Base-by-base conservation (phyloP, 2,888 invertebrate species). In the Sinelater perroti region DNA sequence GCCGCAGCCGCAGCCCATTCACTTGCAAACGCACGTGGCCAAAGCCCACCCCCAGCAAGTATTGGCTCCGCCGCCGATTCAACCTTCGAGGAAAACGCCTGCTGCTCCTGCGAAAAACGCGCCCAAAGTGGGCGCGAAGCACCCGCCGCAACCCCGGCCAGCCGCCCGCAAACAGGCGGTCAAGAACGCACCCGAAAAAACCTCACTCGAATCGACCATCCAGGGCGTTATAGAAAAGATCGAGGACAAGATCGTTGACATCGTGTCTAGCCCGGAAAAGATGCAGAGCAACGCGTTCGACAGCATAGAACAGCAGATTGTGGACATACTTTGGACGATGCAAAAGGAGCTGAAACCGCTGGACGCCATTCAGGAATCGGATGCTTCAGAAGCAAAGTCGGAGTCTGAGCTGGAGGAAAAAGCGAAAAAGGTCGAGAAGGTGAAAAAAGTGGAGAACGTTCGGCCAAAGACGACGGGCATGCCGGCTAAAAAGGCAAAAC, bases 181-280 rank as follows among this genome's bases (percentile, higher is more conserved):
- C n/a, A n/a, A n/a, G 21, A 35, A 14, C 7, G 6, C 16, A 6
- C 5, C 35, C 1, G 8, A 35, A 16, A 17, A 45, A 36, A 13
- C 16, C 1, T 21, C 5, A 3, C 35, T 57, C 7, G 60, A 60
- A 52, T 10, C 17, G 3, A 47, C 40, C 17, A 56, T 60, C 11
- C 60, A 60, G 44, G 52, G 36, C 4, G 54, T 61, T 2, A 61
- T 61, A 5, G 54, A 61, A 10, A 54, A 50, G 54, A 54, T 61
- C 35, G 61, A 61, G 42, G 28, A 13, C 7, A 57, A 57, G 35
- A 61, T 61, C 7, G 50, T 57, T 2, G 61, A 61, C 8, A 49
- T 57, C 3, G 14, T 61, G 10, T 57, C 61, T 8, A 26, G 42
- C 18, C 56, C 56, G 3, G 35, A 47, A 7, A 38, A 57, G 11